These are phyloP conservation scores for Stramonita haemastoma DNA, from an alignment of 2,888 invertebrate genomes.

Conservation along the genomic window DNA sequence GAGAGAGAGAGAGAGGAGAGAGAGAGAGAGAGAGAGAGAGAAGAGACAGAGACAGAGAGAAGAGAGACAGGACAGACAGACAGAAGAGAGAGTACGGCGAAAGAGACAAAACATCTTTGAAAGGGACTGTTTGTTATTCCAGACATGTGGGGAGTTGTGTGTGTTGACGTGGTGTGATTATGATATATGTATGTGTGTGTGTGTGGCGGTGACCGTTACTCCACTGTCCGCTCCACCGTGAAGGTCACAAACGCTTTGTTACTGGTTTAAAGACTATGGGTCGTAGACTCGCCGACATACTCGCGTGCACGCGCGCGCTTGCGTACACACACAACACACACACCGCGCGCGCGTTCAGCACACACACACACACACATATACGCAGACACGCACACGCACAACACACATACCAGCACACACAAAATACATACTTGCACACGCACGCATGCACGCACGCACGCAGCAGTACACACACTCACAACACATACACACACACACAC, in stretches of 20 bases:
- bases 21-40: not conserved
- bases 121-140: no score
- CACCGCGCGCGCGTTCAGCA: not conserved
- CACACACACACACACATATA: not conserved
- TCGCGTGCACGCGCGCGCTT: not conserved
- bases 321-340: not conserved
- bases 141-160: no score
- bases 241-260: no score
- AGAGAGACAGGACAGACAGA: not conserved
- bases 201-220: no score
- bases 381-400: not conserved
- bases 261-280: no score
- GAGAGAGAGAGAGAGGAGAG: not conserved
- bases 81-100: not conserved
- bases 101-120: no score
- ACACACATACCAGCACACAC: slow-evolving; percentile 35
- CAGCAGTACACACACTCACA: no score
- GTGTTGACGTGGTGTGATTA: no score
- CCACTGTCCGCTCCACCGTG: no score
- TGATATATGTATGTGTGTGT: no score
- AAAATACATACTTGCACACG: slow-evolving; percentile 48
- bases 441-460: slow-evolving; percentile 48
- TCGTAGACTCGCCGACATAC: not conserved
- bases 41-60: not conserved
- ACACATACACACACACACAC: no score